Percentiles rank a stretch among this genome's conserved stretches.
Conservation (phyloP, 2,797 vertebrate species). For the Knipowitschia caucasica region DNA sequence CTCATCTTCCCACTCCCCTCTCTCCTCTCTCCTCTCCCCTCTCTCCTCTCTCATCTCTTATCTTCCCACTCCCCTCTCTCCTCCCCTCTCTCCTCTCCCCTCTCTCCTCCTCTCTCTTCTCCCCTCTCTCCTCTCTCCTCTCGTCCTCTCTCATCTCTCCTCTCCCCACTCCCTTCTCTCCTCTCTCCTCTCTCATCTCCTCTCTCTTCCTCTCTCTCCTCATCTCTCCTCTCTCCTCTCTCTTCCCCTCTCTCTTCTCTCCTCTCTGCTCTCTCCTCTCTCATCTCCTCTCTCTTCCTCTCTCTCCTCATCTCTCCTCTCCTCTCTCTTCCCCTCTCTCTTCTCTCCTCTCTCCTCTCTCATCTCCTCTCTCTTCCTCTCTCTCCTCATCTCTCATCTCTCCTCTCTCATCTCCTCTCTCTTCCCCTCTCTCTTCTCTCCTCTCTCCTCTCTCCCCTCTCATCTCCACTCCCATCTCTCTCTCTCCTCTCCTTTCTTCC, state of each 20-base stretch:
- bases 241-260: neutral
- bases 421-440: no score
- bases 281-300: neutral
- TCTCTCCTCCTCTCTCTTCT: no score
- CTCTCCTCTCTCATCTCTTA: no score
- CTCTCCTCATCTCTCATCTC: neutral
- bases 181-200: neutral
- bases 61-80: neutral
- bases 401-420: no score
- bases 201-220: constrained; percentile 4
- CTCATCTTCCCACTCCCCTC: no score
- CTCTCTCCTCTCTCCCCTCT: constrained; percentile 6
- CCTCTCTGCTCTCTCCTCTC: constrained; percentile 2
- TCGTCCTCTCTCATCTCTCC: neutral
- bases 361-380: neutral
- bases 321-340: no score
- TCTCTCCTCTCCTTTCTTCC: no score
- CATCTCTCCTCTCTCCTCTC: neutral
- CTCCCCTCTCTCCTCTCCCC: constrained; percentile 3
- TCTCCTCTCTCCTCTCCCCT: neutral
- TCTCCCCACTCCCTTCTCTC: no score
- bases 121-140: neutral
- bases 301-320: neutral
- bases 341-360: neutral
- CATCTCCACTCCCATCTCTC: no score